Conservation (phyloP, 2,888 invertebrate species). For the Resseliella maxima region DNA sequence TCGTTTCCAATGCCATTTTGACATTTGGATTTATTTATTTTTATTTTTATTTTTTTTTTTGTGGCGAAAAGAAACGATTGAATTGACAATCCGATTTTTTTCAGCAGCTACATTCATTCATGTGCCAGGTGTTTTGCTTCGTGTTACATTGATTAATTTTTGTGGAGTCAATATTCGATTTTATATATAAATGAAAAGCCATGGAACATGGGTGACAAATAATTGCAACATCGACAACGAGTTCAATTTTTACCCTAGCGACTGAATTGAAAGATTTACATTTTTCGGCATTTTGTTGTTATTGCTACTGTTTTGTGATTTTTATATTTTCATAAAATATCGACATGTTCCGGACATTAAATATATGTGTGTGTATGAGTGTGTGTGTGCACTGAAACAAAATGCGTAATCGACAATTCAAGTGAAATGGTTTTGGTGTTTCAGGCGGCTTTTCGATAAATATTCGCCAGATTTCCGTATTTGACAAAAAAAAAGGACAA, state of each 20-base stretch:
- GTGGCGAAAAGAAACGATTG: not conserved
- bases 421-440: not conserved
- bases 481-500: not conserved
- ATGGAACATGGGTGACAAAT: not conserved
- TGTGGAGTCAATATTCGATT: not conserved
- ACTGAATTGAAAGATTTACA: not conserved
- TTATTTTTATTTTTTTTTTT: not conserved
- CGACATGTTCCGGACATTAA: not conserved
- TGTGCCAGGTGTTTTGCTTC: conserved; percentile 11
- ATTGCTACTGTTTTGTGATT: too few relatives aligned
- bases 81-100: conserved; percentile 13
- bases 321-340: not conserved
- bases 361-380: not conserved
- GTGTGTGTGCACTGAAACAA: not conserved
- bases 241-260: not conserved
- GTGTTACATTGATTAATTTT: conserved; percentile 21
- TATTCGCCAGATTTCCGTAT: not conserved
- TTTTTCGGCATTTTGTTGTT: too few relatives aligned
- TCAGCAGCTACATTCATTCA: not conserved
- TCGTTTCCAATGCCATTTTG: not conserved
- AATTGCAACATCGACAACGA: not conserved
- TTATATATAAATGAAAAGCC: not conserved
- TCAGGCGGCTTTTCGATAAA: not conserved
- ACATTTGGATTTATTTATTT: not conserved
- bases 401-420: not conserved